These are phyloP conservation scores for Enteromius fasciolatus DNA, from an alignment of 2,797 vertebrate genomes.

Conservation along the genomic window DNA sequence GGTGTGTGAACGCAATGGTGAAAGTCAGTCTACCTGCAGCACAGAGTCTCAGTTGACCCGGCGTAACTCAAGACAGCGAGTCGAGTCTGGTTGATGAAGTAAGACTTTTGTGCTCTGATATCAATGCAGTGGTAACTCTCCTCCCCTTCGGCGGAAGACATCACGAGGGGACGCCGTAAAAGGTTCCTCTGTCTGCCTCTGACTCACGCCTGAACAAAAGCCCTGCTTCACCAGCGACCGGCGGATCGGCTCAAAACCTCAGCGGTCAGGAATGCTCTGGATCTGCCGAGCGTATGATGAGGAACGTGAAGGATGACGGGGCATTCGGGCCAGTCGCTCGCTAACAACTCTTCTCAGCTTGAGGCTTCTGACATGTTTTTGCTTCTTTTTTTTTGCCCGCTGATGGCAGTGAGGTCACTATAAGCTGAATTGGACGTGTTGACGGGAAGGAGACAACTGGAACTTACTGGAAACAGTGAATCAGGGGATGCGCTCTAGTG, in stretches of 20 bases:
- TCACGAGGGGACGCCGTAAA: slow-evolving; percentile 43
- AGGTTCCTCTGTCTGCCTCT: slow-evolving; percentile 54
- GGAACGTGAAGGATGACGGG: slow-evolving; percentile 37
- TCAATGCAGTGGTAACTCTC: slow-evolving; percentile 36
- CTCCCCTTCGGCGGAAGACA: slow-evolving; percentile 38
- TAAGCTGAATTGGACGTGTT: slow-evolving; percentile 36
- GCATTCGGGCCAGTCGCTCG: slow-evolving; percentile 21
- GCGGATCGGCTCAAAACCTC: slow-evolving; percentile 39
- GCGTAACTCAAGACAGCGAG: slow-evolving; percentile 21
- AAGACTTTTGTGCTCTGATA: slow-evolving; percentile 47
- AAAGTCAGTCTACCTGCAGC: not conserved
- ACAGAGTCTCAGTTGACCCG: not conserved
- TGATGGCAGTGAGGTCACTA: slow-evolving; percentile 52
- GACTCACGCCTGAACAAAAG: slow-evolving; percentile 58
- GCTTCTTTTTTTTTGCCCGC: not conserved
- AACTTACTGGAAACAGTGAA: slow-evolving; percentile 52
- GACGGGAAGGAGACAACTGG: slow-evolving; percentile 25
- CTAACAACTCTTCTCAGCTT: slow-evolving; percentile 30
- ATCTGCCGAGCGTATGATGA: slow-evolving; percentile 29
- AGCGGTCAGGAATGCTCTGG: slow-evolving; percentile 59
- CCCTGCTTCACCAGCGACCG: slow-evolving; percentile 39
- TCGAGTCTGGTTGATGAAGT: slow-evolving; percentile 33
- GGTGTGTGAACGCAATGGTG: not conserved
- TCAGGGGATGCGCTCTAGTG: slow-evolving; percentile 55
- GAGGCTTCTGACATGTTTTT: slow-evolving; percentile 11